Evolutionary conservation across 2,888 invertebrate genomes (phyloP).

Genomic region (Apotomis capreana): DNA sequence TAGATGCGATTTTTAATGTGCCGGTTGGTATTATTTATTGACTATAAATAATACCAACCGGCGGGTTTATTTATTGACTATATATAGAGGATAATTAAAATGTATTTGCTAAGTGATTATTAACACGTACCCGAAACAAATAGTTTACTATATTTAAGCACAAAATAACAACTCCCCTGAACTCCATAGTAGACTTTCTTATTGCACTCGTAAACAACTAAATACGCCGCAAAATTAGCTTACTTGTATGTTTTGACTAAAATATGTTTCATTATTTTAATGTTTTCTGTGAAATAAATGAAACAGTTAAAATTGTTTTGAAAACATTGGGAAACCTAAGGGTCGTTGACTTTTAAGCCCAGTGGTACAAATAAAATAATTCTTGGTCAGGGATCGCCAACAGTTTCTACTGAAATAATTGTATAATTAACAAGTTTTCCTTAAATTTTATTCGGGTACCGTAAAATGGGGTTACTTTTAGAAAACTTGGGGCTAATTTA

Average conservation of each 20-base stretch:
- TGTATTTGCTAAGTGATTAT: too few species aligned
- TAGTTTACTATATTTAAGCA: neutral
- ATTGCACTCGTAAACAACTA: constrained; percentile 3
- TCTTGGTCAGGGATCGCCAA: constrained; percentile 35
- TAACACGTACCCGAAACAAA: too few species aligned
- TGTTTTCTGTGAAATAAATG: constrained; percentile 43
- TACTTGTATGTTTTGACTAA: constrained; percentile 35
- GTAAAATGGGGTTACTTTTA: too few species aligned
- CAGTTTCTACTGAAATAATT: constrained; percentile 12
- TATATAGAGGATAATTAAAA: too few species aligned
- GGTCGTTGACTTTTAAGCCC: constrained; percentile 52
- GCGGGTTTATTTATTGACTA: too few species aligned
- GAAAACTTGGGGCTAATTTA: too few species aligned
- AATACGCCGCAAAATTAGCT: constrained; percentile 27
- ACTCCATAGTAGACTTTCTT: neutral
- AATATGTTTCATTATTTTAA: constrained; percentile 13
- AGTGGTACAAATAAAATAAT: constrained; percentile 33
- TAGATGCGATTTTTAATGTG: too few species aligned
- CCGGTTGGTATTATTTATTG: too few species aligned
- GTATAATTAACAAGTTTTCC: neutral
- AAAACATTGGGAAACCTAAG: constrained; percentile 54
- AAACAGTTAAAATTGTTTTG: constrained; percentile 55
- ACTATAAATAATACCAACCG: too few species aligned
- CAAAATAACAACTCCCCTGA: neutral
- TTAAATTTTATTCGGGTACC: too few species aligned